Conservation (phyloP, 2,888 invertebrate genomes). For the Dynastes hyllus region DNA sequence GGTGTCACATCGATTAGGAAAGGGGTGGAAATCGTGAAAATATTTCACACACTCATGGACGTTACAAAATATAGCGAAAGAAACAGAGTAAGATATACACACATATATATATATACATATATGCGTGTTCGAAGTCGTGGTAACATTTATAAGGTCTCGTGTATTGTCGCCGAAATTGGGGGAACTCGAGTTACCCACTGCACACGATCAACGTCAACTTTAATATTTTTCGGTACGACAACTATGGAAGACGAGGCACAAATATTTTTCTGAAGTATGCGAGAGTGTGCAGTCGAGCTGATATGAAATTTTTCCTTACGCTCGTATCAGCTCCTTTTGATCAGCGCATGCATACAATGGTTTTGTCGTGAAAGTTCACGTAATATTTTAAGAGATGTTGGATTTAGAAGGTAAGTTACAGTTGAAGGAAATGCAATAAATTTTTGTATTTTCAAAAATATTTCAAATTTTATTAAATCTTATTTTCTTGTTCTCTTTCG, state of each 20-base stretch:
- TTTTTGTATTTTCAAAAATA: no score
- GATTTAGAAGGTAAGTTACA: no score
- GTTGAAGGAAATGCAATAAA: no score
- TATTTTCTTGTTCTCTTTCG: no score
- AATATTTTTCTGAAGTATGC: slow-evolving; percentile 13
- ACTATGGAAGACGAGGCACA: slow-evolving; percentile 2
- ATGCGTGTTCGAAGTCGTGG: not conserved
- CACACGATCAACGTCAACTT: slow-evolving; percentile 19
- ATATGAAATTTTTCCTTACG: no score
- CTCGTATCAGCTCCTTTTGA: no score
- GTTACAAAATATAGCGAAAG: slow-evolving; percentile 7
- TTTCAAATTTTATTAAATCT: no score
- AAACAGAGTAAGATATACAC: not conserved
- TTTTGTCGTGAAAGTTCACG: no score
- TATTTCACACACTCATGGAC: slow-evolving; percentile 19
- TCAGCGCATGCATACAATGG: no score
- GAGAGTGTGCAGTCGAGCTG: no score
- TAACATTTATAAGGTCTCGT: slow-evolving; percentile 17
- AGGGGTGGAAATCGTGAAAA: slow-evolving; percentile 16
- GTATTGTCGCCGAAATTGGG: slow-evolving; percentile 19
- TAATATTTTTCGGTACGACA: slow-evolving; percentile 14
- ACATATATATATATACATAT: not conserved
- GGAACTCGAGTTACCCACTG: not conserved
- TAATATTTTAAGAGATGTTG: no score
- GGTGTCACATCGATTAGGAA: slow-evolving; percentile 25